phyloP scores from a whole-genome alignment of 2,888 invertebrate genomes.

The Metopia argyrocephala region DNA sequence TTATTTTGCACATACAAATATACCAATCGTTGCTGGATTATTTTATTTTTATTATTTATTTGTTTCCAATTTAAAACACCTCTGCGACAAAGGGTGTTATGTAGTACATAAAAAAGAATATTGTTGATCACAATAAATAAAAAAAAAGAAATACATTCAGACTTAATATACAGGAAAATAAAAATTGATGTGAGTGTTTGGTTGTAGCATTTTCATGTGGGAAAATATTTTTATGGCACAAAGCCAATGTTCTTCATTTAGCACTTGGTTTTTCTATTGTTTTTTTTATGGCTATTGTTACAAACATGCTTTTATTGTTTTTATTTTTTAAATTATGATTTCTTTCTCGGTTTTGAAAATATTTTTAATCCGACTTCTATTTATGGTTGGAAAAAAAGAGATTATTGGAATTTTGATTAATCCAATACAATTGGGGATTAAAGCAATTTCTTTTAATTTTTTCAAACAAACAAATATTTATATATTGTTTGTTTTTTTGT shows the following conservation, averaged over 20 bases:
- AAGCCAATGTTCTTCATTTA: background rate
- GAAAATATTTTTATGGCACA: background rate
- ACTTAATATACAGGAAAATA: background rate
- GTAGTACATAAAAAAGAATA: background rate
- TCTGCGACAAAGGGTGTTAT: too few relatives aligned
- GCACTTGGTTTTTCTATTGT: background rate
- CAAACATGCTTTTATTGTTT: too few relatives aligned
- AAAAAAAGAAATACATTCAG: background rate
- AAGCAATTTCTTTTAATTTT: background rate
- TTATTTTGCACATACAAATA: too few relatives aligned
- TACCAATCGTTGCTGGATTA: too few relatives aligned
- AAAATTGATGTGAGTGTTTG: background rate
- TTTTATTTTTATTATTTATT: too few relatives aligned
- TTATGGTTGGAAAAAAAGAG: background rate
- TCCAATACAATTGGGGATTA: background rate
- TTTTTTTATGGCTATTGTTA: background rate
- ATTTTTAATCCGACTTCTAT: background rate
- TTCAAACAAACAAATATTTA: too few relatives aligned
- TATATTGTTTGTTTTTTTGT: too few relatives aligned
- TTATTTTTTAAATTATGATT: background rate
- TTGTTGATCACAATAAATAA: background rate
- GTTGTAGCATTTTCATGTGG: background rate
- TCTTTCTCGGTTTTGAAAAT: background rate
- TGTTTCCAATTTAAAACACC: too few relatives aligned
- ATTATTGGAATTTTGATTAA: constrained; percentile 4